phyloP scores from a whole-genome alignment of 2,113 vertebrate genomes.

The Lethenteron reissneri region DNA sequence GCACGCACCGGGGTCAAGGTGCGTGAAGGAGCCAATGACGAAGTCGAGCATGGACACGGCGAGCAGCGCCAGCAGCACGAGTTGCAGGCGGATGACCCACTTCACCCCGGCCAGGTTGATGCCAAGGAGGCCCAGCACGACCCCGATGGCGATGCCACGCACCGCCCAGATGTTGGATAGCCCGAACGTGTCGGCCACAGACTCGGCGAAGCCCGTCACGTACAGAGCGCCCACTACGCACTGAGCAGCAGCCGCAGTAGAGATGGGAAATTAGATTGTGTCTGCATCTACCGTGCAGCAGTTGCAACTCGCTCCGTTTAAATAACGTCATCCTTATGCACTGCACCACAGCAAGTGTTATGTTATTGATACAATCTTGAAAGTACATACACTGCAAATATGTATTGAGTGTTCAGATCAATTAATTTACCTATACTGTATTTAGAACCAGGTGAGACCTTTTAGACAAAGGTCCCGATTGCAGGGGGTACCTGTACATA shows the following conservation, averaged over 20 bases:
- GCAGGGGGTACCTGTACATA: too few relatives aligned
- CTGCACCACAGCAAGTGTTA: too few relatives aligned
- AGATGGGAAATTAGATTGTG: too few relatives aligned
- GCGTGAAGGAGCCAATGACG: conserved; percentile 66
- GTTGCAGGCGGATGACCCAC: conserved; percentile 81
- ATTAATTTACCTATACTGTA: too few relatives aligned
- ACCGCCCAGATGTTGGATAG: conserved; percentile 58
- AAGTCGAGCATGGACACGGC: conserved; percentile 75
- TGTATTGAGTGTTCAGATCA: too few relatives aligned
- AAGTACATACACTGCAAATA: too few relatives aligned
- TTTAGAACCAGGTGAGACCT: too few relatives aligned
- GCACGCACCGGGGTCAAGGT: conserved; percentile 57
- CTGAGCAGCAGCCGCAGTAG: conserved; percentile 19
- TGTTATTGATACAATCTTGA: too few relatives aligned
- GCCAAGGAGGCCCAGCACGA: conserved; percentile 60
- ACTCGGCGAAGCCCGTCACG: conserved; percentile 79
- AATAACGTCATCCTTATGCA: too few relatives aligned
- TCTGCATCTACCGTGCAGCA: too few relatives aligned
- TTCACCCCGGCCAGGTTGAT: conserved; percentile 87
- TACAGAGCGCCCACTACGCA: conserved; percentile 95
- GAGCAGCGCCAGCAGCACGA: conserved; percentile 59
- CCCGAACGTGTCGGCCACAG: conserved; percentile 45
- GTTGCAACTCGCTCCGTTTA: too few relatives aligned
- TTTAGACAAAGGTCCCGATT: too few relatives aligned
- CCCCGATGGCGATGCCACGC: conserved; percentile 40